These are phyloP conservation scores for Turdus rufiventris DNA, from an alignment of 2,113 vertebrate genomes.

Conservation along the genomic window DNA sequence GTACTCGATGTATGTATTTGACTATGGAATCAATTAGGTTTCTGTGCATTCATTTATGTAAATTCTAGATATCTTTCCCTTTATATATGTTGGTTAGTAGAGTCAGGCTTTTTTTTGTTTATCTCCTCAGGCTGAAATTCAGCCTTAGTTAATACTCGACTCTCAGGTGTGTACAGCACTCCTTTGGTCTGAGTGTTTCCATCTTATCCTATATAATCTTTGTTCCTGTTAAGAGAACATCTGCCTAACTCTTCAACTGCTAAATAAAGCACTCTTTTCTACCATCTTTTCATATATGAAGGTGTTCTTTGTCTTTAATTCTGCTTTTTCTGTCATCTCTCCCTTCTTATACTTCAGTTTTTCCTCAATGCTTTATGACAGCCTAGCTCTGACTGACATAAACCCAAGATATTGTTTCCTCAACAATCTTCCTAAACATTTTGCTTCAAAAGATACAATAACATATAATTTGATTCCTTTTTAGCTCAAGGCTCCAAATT, in stretches of 20 bases:
- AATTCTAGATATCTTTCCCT: neutral
- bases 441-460: neutral
- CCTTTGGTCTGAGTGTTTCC: neutral
- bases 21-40: neutral
- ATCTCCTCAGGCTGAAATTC: neutral
- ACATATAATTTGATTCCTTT: conserved; percentile 24
- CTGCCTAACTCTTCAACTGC: neutral
- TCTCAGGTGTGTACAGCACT: neutral
- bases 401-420: neutral
- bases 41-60: neutral
- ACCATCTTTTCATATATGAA: neutral
- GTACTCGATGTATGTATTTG: neutral
- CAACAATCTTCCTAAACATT: neutral
- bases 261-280: neutral
- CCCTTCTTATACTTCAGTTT: neutral
- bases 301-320: neutral
- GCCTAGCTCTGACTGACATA: neutral
- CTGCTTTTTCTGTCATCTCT: neutral
- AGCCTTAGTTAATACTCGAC: neutral
- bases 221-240: neutral
- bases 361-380: neutral
- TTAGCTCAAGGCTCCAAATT: neutral
- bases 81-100: neutral
- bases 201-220: neutral
- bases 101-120: neutral